Evolutionary conservation across 2,113 vertebrate genomes (phyloP), one percentile per base, ranked within the genome.

Genomic region (Microcebus tavaratra): DNA sequence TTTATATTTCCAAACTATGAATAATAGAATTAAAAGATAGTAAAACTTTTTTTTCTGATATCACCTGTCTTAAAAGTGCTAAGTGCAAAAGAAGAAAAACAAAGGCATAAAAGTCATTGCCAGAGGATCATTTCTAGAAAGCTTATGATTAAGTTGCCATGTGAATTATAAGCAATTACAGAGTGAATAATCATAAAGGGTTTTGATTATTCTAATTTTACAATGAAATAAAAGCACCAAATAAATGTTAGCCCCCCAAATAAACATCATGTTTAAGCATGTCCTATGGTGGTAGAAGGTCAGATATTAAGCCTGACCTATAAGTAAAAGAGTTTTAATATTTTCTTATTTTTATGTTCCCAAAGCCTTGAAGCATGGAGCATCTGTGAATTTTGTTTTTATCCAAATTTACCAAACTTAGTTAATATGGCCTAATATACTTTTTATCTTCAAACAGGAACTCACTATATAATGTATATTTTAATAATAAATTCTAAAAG

Each of bases 61-160:
- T 65, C 10, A 91, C 36, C 73, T 91, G 23, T 79, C 73, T 91
- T 57, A 67, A 91, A 97, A 95, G 73, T 61, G 11, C n/a, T 82
- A 88, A 86, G 34, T 81, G 25, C 12, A 88, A 91, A 87, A 81
- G 14, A 3, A 68, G 5, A 75, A 75, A 2, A 78, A 61, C 45
- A 75, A 5, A 78, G 7, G 7, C 39, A 76, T 78, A 67, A 94
- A 88, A 93, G 20, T 45, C 21, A 94, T 86, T 9, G 5, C 8
- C 9, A 93, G 50, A 85, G 17, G 39, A 85, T 78, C 78, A 89
- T 86, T 85, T 94, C 89, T 89, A 68, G 18, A 39, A 93, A 86
- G 31, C 36, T 75, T 65, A 80, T 87, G 65, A 83, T 93, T 68
- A 83, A 90, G 59, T 80, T 94, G 36, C 53, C 68, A 89, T 39